A percentile compares a stretch with the other conserved stretches of the same genome.
These are phyloP conservation scores for Microtus richardsoni DNA, from an alignment of 2,113 vertebrate genomes.

Conservation along the genomic window DNA sequence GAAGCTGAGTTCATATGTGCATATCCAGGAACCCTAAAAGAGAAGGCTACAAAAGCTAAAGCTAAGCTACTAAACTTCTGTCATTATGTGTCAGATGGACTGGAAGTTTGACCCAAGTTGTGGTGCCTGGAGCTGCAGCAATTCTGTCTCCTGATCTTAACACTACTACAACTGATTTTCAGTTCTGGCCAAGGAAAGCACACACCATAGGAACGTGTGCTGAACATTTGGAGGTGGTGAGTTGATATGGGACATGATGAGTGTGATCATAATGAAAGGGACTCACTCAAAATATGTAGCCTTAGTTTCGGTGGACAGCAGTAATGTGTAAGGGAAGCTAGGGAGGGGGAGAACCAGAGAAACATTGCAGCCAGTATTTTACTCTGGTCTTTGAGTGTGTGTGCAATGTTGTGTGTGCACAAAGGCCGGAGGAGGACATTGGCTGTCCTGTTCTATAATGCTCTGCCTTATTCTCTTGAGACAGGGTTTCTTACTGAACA, in stretches of 20 bases:
- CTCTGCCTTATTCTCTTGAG: not conserved
- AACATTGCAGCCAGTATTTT: not conserved
- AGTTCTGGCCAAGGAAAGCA: not conserved
- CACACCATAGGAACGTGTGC: accelerated
- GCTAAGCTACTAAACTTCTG: not conserved
- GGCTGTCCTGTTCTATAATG: not conserved
- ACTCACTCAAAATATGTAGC: not conserved
- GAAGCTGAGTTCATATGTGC: not conserved
- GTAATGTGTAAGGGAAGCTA: not conserved
- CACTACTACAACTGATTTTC: not conserved
- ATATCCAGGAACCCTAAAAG: not conserved
- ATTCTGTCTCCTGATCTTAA: not conserved
- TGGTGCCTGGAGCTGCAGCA: not conserved
- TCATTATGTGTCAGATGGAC: not conserved
- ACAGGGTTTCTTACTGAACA: not conserved
- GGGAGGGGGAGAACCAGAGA: not conserved
- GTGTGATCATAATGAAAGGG: not conserved
- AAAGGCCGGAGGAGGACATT: not conserved
- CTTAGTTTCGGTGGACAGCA: not conserved
- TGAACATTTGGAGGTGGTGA: not conserved
- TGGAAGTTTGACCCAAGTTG: not conserved
- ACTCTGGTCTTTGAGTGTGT: not conserved
- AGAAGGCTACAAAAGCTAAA: not conserved
- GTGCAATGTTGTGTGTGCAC: not conserved
- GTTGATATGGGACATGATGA: not conserved